Percentiles rank a stretch among this genome's conserved stretches.
These are phyloP conservation scores for Epistrophe grossulariae DNA, from an alignment of 2,888 invertebrate genomes.

Conservation along the genomic window DNA sequence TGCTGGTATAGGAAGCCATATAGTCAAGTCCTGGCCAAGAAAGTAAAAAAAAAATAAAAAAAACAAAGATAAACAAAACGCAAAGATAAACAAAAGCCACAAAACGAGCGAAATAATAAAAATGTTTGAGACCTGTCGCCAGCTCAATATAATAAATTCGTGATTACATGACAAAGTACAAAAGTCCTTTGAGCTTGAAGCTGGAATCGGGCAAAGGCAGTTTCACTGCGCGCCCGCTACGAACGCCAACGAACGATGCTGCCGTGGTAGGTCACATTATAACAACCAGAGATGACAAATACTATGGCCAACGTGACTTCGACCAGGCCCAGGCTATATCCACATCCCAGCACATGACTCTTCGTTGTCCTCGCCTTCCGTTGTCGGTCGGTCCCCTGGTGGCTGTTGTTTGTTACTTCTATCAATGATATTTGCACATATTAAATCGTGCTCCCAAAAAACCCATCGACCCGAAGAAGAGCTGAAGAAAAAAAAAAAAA, in stretches of 20 bases:
- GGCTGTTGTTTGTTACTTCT: slow-evolving; percentile 72
- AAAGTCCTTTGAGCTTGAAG: slow-evolving; percentile 68
- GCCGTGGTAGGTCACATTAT: slow-evolving; percentile 73
- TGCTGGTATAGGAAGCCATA: slow-evolving; percentile 36
- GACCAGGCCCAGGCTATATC: slow-evolving; percentile 47
- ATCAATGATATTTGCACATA: slow-evolving; percentile 75
- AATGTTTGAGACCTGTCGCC: slow-evolving; percentile 76
- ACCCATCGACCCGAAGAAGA: slow-evolving; percentile 63
- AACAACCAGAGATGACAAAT: slow-evolving; percentile 74
- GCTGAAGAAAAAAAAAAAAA: slow-evolving; percentile 34
- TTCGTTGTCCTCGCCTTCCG: slow-evolving; percentile 9
- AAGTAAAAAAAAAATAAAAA: slow-evolving; percentile 37
- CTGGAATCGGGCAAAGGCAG: slow-evolving; percentile 28
- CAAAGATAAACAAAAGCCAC: slow-evolving; percentile 65
- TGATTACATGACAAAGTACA: slow-evolving; percentile 82
- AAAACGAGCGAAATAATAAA: slow-evolving; percentile 73
- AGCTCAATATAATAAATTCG: slow-evolving; percentile 83
- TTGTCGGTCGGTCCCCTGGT: slow-evolving; percentile 51
- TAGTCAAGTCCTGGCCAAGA: slow-evolving; percentile 44
- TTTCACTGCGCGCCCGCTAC: background rate
- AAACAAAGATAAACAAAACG: slow-evolving; percentile 61
- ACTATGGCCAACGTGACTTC: slow-evolving; percentile 73
- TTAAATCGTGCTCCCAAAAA: slow-evolving; percentile 75
- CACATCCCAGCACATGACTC: slow-evolving; percentile 50
- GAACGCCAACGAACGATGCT: slow-evolving; percentile 6